Evolutionary conservation across 2,888 invertebrate genomes (phyloP).

Genomic region (Seira sanloemensis): DNA sequence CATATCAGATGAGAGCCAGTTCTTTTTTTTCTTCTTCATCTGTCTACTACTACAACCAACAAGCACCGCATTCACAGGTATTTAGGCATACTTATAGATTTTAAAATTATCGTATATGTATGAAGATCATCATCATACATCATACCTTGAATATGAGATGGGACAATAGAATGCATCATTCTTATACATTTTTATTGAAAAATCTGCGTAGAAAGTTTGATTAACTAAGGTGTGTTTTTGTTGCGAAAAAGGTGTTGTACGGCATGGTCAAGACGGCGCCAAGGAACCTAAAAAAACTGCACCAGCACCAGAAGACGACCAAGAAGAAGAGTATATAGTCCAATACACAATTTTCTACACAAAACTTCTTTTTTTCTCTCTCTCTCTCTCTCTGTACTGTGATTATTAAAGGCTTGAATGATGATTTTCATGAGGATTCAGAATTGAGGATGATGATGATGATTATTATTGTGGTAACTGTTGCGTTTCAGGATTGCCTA

Average conservation of each 20-base stretch:
- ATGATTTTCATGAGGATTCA: background rate
- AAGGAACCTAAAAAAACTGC: constrained; percentile 56
- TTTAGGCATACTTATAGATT: background rate
- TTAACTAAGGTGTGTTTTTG: constrained; percentile 71
- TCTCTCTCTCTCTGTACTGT: constrained; percentile 19
- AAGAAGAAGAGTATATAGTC: background rate
- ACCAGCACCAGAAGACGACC: background rate
- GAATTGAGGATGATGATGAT: background rate
- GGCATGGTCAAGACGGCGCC: constrained; percentile 72
- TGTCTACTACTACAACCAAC: background rate
- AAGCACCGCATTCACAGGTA: background rate
- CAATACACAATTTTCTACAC: background rate
- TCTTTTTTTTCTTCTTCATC: background rate
- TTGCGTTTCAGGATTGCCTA: constrained; percentile 40
- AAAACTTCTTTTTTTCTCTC: background rate
- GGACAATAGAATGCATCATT: constrained; percentile 55
- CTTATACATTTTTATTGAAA: constrained; percentile 32
- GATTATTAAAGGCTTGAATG: constrained; percentile 37
- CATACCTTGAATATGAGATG: background rate
- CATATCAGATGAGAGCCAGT: background rate
- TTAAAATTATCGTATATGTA: background rate
- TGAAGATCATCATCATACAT: background rate
- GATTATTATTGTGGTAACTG: background rate
- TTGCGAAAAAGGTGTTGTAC: constrained; percentile 71
- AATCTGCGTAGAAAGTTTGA: constrained; percentile 71